Evolutionary conservation across 2,113 vertebrate species (phyloP).

Genomic region (Miniopterus natalensis): DNA sequence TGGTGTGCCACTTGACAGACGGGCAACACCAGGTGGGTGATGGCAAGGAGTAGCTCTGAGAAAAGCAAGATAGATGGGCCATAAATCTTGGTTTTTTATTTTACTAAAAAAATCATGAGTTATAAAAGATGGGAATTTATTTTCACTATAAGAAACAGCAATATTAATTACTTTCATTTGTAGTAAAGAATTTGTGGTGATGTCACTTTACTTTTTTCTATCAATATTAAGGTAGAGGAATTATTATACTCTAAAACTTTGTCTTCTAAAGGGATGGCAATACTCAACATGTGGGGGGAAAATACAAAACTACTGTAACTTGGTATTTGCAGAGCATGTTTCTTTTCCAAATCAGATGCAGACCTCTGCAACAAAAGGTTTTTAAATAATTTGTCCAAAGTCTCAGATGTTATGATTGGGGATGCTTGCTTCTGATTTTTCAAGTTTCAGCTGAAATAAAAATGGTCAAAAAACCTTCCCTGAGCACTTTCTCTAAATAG

Average conservation of each 20-base stretch:
- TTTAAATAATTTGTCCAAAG: not conserved
- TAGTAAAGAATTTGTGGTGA: not conserved
- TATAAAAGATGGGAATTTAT: not conserved
- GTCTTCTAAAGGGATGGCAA: not conserved
- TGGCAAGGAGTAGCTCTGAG: not conserved
- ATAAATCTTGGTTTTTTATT: not conserved
- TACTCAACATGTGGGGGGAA: not conserved
- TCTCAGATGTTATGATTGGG: not conserved
- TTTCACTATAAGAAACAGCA: not conserved
- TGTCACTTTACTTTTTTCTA: not conserved
- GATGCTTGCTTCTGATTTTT: not conserved
- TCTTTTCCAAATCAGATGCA: not conserved
- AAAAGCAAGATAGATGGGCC: not conserved
- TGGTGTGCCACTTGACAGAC: not conserved
- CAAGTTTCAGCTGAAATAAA: slow-evolving; percentile 5
- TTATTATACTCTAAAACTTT: not conserved
- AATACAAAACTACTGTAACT: not conserved
- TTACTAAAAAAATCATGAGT: not conserved
- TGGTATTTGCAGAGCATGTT: not conserved
- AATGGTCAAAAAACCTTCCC: not conserved
- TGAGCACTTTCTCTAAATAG: not conserved
- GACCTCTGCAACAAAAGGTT: not conserved
- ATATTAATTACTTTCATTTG: not conserved
- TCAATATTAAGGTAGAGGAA: not conserved
- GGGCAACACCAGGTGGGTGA: not conserved